Evolutionary conservation across 92 coral and sea anemone species (phyloP).

Genomic region (Metridium senile): DNA sequence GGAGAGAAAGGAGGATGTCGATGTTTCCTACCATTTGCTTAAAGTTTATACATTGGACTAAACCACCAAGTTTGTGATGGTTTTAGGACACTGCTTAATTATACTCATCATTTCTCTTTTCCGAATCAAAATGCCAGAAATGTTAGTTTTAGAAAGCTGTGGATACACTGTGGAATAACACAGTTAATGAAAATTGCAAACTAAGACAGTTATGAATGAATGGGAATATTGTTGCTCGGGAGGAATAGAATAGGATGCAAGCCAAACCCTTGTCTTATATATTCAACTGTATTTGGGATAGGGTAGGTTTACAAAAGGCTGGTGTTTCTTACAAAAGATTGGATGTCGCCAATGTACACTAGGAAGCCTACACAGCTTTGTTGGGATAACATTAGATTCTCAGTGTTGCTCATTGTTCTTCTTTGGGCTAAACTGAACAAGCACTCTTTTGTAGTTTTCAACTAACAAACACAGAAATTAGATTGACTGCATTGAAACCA

Average conservation of each 20-base stretch:
- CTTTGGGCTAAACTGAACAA: conserved; percentile 18
- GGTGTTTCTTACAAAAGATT: conserved; percentile 26
- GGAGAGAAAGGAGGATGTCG: conserved; percentile 18
- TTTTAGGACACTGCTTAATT: conserved; percentile 18
- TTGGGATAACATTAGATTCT: conserved; percentile 26
- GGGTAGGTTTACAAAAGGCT: conserved; percentile 10
- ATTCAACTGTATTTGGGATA: conserved; percentile 24
- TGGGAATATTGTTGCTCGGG: neutral
- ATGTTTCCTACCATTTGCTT: conserved; percentile 35
- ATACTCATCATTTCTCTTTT: conserved; percentile 3
- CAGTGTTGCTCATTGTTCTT: conserved; percentile 8
- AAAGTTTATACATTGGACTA: conserved; percentile 10
- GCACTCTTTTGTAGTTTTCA: conserved; percentile 12
- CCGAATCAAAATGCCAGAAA: neutral
- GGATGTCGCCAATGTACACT: conserved; percentile 11
- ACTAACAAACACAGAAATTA: conserved; percentile 15
- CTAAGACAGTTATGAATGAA: neutral
- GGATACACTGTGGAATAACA: neutral
- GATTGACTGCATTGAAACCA: conserved; percentile 28
- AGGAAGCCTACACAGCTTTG: conserved; percentile 38
- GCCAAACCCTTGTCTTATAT: conserved; percentile 13
- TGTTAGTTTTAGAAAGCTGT: conserved; percentile 18
- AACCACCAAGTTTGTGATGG: conserved; percentile 17
- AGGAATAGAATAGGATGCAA: conserved; percentile 15
- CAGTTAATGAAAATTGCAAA: conserved; percentile 9